Percentiles rank a stretch among this genome's conserved stretches.
These are phyloP conservation scores for Drosophila littoralis DNA, from an alignment of 1,140 invertebrate genomes.

Conservation along the genomic window DNA sequence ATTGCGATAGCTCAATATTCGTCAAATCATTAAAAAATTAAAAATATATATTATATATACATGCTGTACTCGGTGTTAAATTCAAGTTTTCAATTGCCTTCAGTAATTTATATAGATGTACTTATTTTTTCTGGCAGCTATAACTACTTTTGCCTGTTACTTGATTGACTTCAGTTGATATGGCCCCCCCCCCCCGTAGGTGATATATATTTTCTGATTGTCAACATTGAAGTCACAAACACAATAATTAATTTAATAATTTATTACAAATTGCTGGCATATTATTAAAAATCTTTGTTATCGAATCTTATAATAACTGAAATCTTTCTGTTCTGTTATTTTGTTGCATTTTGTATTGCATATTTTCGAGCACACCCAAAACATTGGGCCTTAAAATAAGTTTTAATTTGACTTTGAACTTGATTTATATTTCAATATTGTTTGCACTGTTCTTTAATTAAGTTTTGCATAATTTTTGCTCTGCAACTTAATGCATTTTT, in stretches of 20 bases:
- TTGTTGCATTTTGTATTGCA: background rate
- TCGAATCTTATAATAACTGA: background rate
- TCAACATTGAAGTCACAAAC: slow-evolving; percentile 4
- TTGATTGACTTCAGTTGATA: slow-evolving; percentile 42
- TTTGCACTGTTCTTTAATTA: too few species aligned
- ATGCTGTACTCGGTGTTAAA: slow-evolving; percentile 21
- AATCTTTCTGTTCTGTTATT: background rate
- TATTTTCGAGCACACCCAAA: slow-evolving; percentile 2
- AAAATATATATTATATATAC: slow-evolving; percentile 8
- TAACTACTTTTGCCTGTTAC: slow-evolving; percentile 15
- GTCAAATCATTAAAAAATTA: slow-evolving; percentile 29
- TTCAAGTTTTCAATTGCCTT: slow-evolving; percentile 6
- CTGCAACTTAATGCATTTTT: too few species aligned
- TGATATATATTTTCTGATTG: slow-evolving; percentile 20
- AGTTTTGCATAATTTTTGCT: too few species aligned
- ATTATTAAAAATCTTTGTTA: slow-evolving; percentile 17
- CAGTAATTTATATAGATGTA: slow-evolving; percentile 4
- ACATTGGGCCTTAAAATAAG: too few species aligned
- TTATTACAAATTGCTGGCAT: slow-evolving; percentile 20
- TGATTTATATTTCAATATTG: too few species aligned
- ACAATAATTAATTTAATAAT: slow-evolving; percentile 20
- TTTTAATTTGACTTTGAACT: too few species aligned
- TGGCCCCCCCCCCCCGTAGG: background rate
- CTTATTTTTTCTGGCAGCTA: slow-evolving; percentile 10
- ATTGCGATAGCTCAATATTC: slow-evolving; percentile 35